Percentiles rank a stretch among this genome's conserved stretches.
Conservation (phyloP, 1,140 invertebrate species). For the Hylaeus anthracinus region DNA sequence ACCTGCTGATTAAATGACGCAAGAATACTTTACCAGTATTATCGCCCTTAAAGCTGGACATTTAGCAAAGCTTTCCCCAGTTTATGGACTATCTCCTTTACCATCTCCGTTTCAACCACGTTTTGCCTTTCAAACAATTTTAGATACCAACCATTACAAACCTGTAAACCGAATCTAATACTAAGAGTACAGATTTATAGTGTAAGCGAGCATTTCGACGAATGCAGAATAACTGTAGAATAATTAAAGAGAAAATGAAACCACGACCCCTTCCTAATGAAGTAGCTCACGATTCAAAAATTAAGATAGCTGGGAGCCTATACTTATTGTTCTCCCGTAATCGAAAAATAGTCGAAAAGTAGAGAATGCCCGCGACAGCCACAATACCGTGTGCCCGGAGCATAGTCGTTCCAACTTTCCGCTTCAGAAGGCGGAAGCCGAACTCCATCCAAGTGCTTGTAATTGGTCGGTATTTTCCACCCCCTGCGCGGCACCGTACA, state of each 20-base stretch:
- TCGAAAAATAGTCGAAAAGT: background rate
- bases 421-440: constrained; percentile 36
- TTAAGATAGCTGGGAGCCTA: too few relatives aligned
- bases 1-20: constrained; percentile 35
- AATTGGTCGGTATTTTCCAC: constrained; percentile 65
- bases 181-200: too few relatives aligned
- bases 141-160: background rate
- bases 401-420: constrained; percentile 24
- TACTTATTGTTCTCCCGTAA: background rate
- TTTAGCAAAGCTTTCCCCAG: constrained; percentile 10
- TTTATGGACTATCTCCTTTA: background rate
- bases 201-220: too few relatives aligned
- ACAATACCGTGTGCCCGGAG: constrained; percentile 9
- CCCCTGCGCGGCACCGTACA: constrained; percentile 55
- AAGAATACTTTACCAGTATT: constrained; percentile 35
- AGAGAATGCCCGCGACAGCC: background rate
- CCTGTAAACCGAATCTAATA: background rate
- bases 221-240: too few relatives aligned
- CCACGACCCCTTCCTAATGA: too few relatives aligned
- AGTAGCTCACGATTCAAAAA: too few relatives aligned
- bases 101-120: background rate
- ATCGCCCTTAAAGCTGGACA: constrained; percentile 6
- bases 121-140: background rate
- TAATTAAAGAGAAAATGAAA: too few relatives aligned
- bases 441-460: constrained; percentile 66